Conservation (phyloP, 2,113 vertebrate species). For the Scomber scombrus region DNA sequence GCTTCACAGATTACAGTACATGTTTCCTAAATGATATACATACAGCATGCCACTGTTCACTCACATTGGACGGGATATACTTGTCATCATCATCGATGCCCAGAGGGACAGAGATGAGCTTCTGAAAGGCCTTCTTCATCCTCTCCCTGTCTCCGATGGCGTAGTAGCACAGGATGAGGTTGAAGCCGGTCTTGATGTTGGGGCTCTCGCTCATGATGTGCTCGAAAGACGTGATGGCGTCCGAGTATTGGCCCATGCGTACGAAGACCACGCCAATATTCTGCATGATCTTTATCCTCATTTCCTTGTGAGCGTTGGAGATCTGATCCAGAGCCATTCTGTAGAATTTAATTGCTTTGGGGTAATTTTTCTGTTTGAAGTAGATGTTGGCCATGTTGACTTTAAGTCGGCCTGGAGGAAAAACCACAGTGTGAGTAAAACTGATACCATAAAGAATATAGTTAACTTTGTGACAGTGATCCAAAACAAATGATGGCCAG, state of each 20-base stretch:
- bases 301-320: conserved; percentile 91
- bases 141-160: conserved; percentile 91
- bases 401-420: conserved; percentile 89
- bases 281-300: conserved; percentile 98
- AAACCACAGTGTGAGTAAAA: background rate
- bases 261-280: conserved; percentile 96
- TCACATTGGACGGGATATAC: conserved; percentile 91
- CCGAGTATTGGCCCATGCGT: conserved; percentile 92
- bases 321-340: conserved; percentile 98
- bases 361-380: conserved; percentile 96
- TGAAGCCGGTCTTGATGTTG: conserved; percentile 93
- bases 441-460: too few species aligned
- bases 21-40: too few species aligned
- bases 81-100: conserved; percentile 94
- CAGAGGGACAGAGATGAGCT: conserved; percentile 91
- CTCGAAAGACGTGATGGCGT: conserved; percentile 94
- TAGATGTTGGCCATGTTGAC: conserved; percentile 99
- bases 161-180: conserved; percentile 95
- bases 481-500: too few species aligned
- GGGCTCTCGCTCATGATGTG: conserved; percentile 94
- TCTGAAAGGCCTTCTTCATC: conserved; percentile 98
- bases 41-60: conserved; percentile 36
- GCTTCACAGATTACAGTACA: too few species aligned
- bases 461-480: too few species aligned
- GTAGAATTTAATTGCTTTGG: conserved; percentile 97